Evolutionary conservation across 2,888 invertebrate genomes (phyloP), one percentile per base, ranked within the genome.

Genomic region (Hartigia nigra): DNA sequence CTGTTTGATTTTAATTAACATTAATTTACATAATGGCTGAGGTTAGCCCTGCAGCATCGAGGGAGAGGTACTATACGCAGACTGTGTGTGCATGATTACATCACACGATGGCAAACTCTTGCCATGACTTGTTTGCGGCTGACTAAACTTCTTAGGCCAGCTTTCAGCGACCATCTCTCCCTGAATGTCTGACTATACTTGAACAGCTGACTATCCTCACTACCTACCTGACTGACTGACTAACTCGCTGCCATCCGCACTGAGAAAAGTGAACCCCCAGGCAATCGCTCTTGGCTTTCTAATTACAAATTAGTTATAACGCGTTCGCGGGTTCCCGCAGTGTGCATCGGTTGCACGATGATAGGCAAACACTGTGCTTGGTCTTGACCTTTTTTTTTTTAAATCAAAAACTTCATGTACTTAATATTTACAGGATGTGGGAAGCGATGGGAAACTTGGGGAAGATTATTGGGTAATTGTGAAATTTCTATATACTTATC

Each of bases 1-100:
- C 82, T 84, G 85, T 85, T 87, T 85, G 86, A 86, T 87, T 86
- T 88, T 87, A 88, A 88, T 88, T 86, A 88, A 86, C 86, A 86
- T 87, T 82, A 83, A 88, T 88, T 88, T 86, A 85, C 88, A 88
- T 88, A 87, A 88, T 86, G 82, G 80, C 82, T 79, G 79, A 82
- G 87, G 83, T 84, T 84, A 80, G 82, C 74, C 79, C 81, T 76
- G 74, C 75, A 79, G 79, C 81, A 55, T 78, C 77, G 70, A 77
- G 72, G 34, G 55, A 34, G 31, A 31, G 31, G 12, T 14, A 14
- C 72, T 72, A 12, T 34, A 34, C 72, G 31, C 72, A 34, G 72
- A 55, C 55, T 0, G 23, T 55, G 31, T 72, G 72, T 32, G 72
- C 31, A 34, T 5, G 72, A 72, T 72, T 72, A 12, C 72, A 34